Conservation (phyloP, 2,797 vertebrate genomes). For the Poliocrania exsul region DNA sequence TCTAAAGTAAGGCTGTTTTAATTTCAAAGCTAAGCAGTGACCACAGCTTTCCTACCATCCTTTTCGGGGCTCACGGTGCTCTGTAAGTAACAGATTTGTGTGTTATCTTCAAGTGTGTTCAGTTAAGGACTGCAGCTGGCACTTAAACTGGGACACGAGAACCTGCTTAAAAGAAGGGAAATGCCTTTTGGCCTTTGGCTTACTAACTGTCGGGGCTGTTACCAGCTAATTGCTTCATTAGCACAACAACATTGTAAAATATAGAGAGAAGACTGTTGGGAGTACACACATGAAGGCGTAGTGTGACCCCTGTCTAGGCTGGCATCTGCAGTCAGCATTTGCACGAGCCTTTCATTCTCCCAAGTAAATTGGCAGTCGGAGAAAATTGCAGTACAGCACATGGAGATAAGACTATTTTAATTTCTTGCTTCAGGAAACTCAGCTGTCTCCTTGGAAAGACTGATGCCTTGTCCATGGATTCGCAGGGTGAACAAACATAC, state of each 20-base stretch:
- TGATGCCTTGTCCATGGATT: constrained; percentile 15
- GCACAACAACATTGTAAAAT: not conserved
- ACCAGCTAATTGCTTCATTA: constrained; percentile 53
- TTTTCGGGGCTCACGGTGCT: not conserved
- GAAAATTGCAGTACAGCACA: not conserved
- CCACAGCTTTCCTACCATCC: not conserved
- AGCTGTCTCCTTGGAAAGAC: constrained; percentile 52
- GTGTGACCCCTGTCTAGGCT: not conserved
- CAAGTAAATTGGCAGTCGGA: constrained; percentile 22
- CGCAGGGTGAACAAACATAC: constrained; percentile 21
- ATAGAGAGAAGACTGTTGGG: not conserved
- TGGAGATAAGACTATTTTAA: constrained; percentile 59
- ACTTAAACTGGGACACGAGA: not conserved
- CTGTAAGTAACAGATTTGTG: not conserved
- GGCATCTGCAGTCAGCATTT: not conserved
- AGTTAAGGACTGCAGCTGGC: not conserved
- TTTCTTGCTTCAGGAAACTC: constrained; percentile 68
- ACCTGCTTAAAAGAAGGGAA: constrained; percentile 30
- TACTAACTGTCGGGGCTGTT: not conserved
- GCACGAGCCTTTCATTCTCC: not conserved
- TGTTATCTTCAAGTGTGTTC: not conserved
- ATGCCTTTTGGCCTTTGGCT: constrained; percentile 16
- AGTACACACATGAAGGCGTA: not conserved
- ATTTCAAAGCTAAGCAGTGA: not conserved
- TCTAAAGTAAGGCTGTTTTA: not conserved